These are phyloP conservation scores for Halcyon badia DNA, from an alignment of 2,797 vertebrate genomes.

Conservation along the genomic window DNA sequence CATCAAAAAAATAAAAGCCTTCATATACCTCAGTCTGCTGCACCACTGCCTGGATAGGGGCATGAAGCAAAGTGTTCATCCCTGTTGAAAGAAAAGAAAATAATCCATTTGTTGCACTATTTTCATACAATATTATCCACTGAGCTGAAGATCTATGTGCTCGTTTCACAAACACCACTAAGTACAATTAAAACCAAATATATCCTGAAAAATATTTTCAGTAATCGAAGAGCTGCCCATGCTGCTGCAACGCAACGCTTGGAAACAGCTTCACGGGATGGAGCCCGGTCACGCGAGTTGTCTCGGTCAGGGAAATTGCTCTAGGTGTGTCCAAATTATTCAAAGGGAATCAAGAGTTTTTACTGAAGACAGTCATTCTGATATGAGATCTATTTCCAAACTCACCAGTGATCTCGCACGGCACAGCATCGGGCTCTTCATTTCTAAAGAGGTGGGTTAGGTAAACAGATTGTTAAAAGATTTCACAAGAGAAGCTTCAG, in stretches of 20 bases:
- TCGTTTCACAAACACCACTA: background rate
- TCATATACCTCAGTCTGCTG: slow-evolving; percentile 78
- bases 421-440: slow-evolving; percentile 56
- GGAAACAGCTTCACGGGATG: background rate
- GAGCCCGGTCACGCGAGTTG: rapidly evolving
- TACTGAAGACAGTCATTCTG: background rate
- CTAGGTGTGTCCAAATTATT: background rate
- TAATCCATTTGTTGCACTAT: background rate
- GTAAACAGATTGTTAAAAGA: background rate
- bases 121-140: background rate
- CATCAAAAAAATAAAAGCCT: background rate
- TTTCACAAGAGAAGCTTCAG: background rate
- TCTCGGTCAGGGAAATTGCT: background rate
- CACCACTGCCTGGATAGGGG: slow-evolving; percentile 77
- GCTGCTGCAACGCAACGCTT: background rate
- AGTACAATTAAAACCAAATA: background rate
- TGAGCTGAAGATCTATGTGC: background rate
- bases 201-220: background rate
- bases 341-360: background rate
- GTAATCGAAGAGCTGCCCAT: background rate
- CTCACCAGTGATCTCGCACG: slow-evolving; percentile 79
- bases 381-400: background rate
- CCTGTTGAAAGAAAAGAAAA: slow-evolving; percentile 67
- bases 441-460: slow-evolving; percentile 56
- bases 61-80: slow-evolving; percentile 83